These are phyloP conservation scores for Melanotaenia trifasciata DNA, from an alignment of 2,797 vertebrate genomes.

Conservation along the genomic window DNA sequence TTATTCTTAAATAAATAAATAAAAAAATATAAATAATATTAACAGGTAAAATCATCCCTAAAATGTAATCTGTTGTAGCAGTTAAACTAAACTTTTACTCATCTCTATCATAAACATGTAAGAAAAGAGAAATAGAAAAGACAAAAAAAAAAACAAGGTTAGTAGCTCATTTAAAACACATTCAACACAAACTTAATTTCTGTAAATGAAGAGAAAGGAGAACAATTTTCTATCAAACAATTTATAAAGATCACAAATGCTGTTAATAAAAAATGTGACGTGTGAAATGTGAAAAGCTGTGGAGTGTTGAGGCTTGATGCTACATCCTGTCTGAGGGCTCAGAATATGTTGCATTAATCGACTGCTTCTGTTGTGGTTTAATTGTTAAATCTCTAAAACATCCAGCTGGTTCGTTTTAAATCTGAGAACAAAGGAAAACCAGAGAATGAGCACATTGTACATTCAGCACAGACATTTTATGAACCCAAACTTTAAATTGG, in stretches of 20 bases:
- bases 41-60: not conserved
- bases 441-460: slow-evolving; percentile 2
- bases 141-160: not conserved
- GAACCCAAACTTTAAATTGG: not conserved
- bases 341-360: not conserved
- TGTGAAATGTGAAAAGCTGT: not conserved
- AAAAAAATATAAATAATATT: not conserved
- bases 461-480: slow-evolving; percentile 6
- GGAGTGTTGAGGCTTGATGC: not conserved
- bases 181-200: not conserved
- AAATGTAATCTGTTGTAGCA: not conserved
- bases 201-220: not conserved
- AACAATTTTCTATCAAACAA: not conserved
- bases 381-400: slow-evolving; percentile 4
- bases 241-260: not conserved
- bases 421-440: not conserved
- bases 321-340: not conserved
- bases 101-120: not conserved
- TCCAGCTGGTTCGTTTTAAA: slow-evolving; percentile 2
- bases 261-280: not conserved
- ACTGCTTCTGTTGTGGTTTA: slow-evolving; percentile 18
- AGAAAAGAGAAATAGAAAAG: not conserved
- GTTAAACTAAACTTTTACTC: not conserved
- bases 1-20: not conserved
- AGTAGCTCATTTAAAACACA: not conserved